phyloP scores from a whole-genome alignment of 2,888 invertebrate species.

The Parelbella ahira region DNA sequence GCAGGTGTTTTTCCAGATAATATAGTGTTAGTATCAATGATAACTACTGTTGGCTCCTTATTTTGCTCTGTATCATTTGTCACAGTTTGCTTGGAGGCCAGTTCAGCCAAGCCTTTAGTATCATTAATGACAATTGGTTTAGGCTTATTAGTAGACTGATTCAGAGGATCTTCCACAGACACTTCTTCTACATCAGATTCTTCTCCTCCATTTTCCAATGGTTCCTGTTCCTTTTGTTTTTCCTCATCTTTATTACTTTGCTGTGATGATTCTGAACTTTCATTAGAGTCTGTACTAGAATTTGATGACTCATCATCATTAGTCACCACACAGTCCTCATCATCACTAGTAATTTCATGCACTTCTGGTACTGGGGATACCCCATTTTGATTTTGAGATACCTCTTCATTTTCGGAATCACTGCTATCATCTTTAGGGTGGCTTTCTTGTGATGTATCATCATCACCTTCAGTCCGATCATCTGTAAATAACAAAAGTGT shows the following conservation, averaged over 20 bases:
- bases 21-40: conserved; percentile 91
- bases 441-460: conserved; percentile 74
- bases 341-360: conserved; percentile 79
- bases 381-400: conserved; percentile 68
- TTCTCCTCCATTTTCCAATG: conserved; percentile 76
- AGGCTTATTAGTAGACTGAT: conserved; percentile 54
- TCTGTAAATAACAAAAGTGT: conserved; percentile 44
- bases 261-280: conserved; percentile 81
- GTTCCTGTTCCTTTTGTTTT: conserved; percentile 70
- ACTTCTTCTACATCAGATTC: conserved; percentile 85
- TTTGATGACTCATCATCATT: conserved; percentile 76
- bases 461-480: conserved; percentile 74
- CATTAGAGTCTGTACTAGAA: conserved; percentile 78
- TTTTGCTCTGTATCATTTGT: conserved; percentile 67
- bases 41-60: conserved; percentile 89
- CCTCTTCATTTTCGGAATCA: conserved; percentile 60
- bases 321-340: conserved; percentile 78
- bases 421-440: conserved; percentile 72
- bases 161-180: conserved; percentile 84
- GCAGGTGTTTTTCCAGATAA: conserved; percentile 57
- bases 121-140: conserved; percentile 86
- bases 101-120: conserved; percentile 85
- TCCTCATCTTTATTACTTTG: conserved; percentile 69
- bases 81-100: conserved; percentile 81
- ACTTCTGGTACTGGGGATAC: conserved; percentile 69